Percentiles rank a stretch among this genome's conserved stretches.
These are phyloP conservation scores for Epinotia nisella DNA, from an alignment of 2,888 invertebrate species.

Conservation along the genomic window DNA sequence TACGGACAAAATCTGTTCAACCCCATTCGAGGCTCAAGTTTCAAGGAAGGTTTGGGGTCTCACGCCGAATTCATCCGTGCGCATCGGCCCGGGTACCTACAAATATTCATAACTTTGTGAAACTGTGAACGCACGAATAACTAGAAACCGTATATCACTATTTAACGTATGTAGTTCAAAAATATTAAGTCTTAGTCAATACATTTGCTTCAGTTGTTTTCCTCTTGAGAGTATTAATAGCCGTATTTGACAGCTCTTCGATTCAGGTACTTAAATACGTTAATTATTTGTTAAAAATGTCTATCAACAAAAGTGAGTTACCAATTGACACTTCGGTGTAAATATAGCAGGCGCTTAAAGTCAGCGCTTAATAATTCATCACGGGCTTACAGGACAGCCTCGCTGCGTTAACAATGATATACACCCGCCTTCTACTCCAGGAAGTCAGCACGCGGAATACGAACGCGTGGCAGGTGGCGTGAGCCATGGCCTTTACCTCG, in stretches of 20 bases:
- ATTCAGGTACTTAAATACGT: neutral
- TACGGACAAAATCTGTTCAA: neutral
- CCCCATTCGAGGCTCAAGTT: conserved; percentile 1
- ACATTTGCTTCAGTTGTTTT: neutral
- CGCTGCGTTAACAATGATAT: conserved; percentile 10
- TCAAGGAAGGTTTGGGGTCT: conserved; percentile 3
- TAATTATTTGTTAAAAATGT: neutral
- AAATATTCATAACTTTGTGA: conserved; percentile 4
- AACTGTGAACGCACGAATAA: conserved; percentile 9
- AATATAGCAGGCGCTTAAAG: conserved; percentile 3
- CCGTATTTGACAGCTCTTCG: neutral
- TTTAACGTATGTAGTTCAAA: neutral
- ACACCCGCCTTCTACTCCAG: conserved; percentile 6
- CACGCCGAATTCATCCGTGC: conserved; percentile 6
- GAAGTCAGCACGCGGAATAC: conserved; percentile 7
- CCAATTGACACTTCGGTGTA: neutral
- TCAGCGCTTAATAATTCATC: conserved; percentile 14
- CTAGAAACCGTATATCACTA: conserved; percentile 1
- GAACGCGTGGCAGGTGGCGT: conserved; percentile 23
- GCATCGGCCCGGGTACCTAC: neutral
- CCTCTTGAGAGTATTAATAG: neutral
- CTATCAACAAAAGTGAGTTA: neutral
- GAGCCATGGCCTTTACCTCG: conserved; percentile 19
- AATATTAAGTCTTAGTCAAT: neutral
- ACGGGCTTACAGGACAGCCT: neutral